A percentile compares a stretch with the other conserved stretches of the same genome.
Evolutionary conservation across 2,888 invertebrate species (phyloP).

Genomic region (Lasioglossum calceatum): DNA sequence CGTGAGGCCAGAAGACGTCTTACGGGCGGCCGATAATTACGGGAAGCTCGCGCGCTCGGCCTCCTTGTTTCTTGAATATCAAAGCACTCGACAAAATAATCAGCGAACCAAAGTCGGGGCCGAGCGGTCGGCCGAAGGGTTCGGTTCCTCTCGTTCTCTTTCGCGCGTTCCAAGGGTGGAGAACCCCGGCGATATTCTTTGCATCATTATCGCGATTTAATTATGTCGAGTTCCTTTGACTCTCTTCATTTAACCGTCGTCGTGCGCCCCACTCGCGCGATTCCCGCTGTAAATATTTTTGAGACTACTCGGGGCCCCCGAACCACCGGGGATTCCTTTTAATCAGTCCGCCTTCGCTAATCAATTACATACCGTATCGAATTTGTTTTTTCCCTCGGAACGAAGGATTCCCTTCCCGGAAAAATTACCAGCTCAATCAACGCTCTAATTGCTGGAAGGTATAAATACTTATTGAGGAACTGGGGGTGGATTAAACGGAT

Average conservation of each 20-base stretch:
- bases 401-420: background rate
- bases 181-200: conserved; percentile 76
- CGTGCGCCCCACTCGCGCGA: conserved; percentile 24
- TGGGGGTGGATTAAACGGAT: background rate
- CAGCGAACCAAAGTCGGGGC: conserved; percentile 66
- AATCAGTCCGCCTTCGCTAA: conserved; percentile 66
- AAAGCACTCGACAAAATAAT: conserved; percentile 78
- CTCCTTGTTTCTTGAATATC: conserved; percentile 73
- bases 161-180: conserved; percentile 36
- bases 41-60: conserved; percentile 66
- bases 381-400: background rate
- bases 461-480: background rate
- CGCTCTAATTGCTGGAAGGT: background rate
- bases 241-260: conserved; percentile 75
- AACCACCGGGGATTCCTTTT: conserved; percentile 70
- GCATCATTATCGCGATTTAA: conserved; percentile 81
- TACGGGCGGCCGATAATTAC: conserved; percentile 73
- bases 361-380: conserved; percentile 27
- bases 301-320: conserved; percentile 35
- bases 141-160: conserved; percentile 29
- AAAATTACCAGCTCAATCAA: background rate
- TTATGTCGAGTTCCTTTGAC: conserved; percentile 80
- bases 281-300: conserved; percentile 71
- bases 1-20: conserved; percentile 52
- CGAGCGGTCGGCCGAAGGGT: conserved; percentile 69